These are phyloP conservation scores for Euphydryas editha DNA, from an alignment of 2,888 invertebrate genomes.

Conservation along the genomic window DNA sequence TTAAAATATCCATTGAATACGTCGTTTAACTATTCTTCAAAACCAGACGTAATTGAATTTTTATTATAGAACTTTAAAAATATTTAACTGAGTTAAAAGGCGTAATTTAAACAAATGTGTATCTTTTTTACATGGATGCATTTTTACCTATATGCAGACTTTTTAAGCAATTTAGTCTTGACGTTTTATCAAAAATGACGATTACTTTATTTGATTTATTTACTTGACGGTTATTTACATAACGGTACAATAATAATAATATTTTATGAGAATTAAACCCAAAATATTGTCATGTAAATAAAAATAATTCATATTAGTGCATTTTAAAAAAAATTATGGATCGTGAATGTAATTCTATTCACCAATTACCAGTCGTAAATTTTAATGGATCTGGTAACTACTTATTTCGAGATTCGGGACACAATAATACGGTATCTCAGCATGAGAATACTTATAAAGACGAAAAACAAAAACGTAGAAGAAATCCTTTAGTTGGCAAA, in stretches of 20 bases:
- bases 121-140: no score
- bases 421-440: background rate
- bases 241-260: background rate
- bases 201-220: no score
- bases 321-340: background rate
- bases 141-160: no score
- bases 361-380: slow-evolving; percentile 1
- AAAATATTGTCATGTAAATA: no score
- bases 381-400: background rate
- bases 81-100: no score
- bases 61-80: no score
- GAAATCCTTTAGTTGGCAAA: slow-evolving; percentile 9
- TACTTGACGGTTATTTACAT: background rate
- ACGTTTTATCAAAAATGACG: no score
- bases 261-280: background rate
- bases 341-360: background rate
- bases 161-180: no score
- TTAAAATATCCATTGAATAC: no score
- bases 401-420: background rate
- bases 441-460: background rate
- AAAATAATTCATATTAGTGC: background rate
- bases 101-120: no score
- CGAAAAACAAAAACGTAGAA: background rate
- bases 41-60: no score
- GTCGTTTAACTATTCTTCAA: no score